Evolutionary conservation across 2,888 invertebrate genomes (phyloP), one percentile per base, ranked within the genome.

Genomic region (Cyaniris semiargus): DNA sequence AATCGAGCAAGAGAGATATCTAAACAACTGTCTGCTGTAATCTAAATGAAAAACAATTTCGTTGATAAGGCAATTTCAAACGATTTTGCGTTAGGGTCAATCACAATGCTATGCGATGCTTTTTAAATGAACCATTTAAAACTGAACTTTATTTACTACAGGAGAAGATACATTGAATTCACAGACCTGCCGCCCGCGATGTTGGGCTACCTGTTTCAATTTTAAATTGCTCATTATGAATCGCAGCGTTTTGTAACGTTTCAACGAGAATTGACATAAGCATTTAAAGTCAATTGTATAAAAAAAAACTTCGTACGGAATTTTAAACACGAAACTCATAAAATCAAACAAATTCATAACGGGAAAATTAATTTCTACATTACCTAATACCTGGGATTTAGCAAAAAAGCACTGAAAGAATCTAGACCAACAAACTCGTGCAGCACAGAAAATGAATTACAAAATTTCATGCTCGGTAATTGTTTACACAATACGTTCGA

Each of bases 401-500:
- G 10, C 27, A 66, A 66, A 66, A 66, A 66, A 66, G 15, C 66
- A 66, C 60, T 27, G 60, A 66, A 66, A 66, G 66, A 66, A 66
- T 66, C 66, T 66, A 66, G 66, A 66, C 66, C 7, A 60, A 60
- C 60, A 66, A 5, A 66, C 6, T 66, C 66, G 66, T 66, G 66
- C 66, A 27, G 27, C 1, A 7, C 66, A 66, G 27, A 66, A 66
- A 66, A 66, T 66, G 66, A 66, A 66, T 66, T 66, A 31, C 66
- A 31, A 66, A 66, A 66, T 66, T 66, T 66, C 66, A 66, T 66
- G 66, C 66, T 66, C 6, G 66, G 66, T 66, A 66, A 66, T 66
- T 66, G 66, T 66, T 66, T 66, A 66, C 66, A 66, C 66, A 66
- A 66, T 66, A 66, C 66, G 66, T 66, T 66, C 66, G 66, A 66